phyloP scores from a whole-genome alignment of 1,140 invertebrate genomes.

The Lutraria rhynchaena region DNA sequence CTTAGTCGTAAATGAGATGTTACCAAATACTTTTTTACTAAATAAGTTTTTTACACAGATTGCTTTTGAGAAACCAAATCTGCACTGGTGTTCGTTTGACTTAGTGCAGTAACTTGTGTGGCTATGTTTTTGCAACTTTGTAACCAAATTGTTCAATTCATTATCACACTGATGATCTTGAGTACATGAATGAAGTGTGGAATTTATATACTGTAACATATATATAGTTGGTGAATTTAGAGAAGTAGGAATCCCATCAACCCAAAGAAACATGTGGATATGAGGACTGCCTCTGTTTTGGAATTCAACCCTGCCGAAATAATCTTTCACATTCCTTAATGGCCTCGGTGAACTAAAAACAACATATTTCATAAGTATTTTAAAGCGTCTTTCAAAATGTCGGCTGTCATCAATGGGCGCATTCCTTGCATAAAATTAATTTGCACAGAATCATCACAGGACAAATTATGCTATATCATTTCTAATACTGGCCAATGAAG shows the following conservation, averaged over 20 bases:
- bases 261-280: constrained; percentile 36
- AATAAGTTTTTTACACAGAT: constrained; percentile 3
- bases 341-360: background rate
- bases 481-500: constrained; percentile 15
- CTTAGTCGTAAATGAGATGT: too few species aligned
- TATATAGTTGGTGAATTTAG: background rate
- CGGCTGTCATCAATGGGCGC: constrained; percentile 19
- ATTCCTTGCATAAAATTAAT: constrained; percentile 1
- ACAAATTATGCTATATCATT: constrained; percentile 9
- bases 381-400: constrained; percentile 33
- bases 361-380: constrained; percentile 5
- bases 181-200: constrained; percentile 13
- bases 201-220: background rate
- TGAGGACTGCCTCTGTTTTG: constrained; percentile 35
- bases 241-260: background rate
- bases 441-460: background rate
- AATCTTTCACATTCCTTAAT: constrained; percentile 15
- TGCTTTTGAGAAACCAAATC: constrained; percentile 18
- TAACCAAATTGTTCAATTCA: background rate
- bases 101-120: constrained; percentile 17
- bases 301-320: constrained; percentile 34
- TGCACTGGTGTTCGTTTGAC: background rate
- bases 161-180: background rate
- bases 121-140: constrained; percentile 16
- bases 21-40: too few species aligned